Percentiles rank a stretch among this genome's conserved stretches.
Conservation (phyloP, 1,140 invertebrate species). For the Drosophila littoralis region DNA sequence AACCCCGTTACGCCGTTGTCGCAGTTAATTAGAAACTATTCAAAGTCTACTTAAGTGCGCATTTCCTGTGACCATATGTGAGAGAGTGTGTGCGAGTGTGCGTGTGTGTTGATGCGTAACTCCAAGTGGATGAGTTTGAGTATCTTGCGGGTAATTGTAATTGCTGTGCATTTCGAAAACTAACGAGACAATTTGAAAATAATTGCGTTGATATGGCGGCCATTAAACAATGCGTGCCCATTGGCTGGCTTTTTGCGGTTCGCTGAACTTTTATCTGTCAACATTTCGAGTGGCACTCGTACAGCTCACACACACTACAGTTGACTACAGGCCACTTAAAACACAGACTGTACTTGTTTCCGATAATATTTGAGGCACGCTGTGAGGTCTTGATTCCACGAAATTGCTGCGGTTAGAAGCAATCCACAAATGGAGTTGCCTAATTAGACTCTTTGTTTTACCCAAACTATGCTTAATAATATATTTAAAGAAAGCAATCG, state of each 20-base stretch:
- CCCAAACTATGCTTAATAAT: constrained; percentile 19
- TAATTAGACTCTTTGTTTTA: constrained; percentile 59
- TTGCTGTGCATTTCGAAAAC: constrained; percentile 69
- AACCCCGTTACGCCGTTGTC: constrained; percentile 74
- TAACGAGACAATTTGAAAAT: constrained; percentile 82
- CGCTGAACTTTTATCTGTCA: constrained; percentile 77
- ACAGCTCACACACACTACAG: constrained; percentile 3
- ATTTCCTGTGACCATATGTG: constrained; percentile 57
- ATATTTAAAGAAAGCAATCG: constrained; percentile 25
- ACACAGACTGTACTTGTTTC: constrained; percentile 17
- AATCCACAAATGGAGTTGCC: constrained; percentile 26
- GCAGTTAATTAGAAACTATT: constrained; percentile 80
- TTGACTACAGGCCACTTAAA: constrained; percentile 1
- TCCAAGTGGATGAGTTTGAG: constrained; percentile 34
- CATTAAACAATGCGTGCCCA: constrained; percentile 67
- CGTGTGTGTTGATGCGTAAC: constrained; percentile 74
- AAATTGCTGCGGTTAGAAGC: constrained; percentile 49
- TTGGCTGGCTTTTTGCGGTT: constrained; percentile 67
- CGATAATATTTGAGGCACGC: constrained; percentile 6
- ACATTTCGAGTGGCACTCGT: constrained; percentile 46
- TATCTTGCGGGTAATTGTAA: constrained; percentile 69
- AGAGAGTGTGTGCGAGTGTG: constrained; percentile 22
- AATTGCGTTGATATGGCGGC: constrained; percentile 73
- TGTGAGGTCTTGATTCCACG: constrained; percentile 50
- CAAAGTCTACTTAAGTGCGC: constrained; percentile 80